Evolutionary conservation across 1,140 invertebrate genomes (phyloP).

Genomic region (Prorops nasuta): DNA sequence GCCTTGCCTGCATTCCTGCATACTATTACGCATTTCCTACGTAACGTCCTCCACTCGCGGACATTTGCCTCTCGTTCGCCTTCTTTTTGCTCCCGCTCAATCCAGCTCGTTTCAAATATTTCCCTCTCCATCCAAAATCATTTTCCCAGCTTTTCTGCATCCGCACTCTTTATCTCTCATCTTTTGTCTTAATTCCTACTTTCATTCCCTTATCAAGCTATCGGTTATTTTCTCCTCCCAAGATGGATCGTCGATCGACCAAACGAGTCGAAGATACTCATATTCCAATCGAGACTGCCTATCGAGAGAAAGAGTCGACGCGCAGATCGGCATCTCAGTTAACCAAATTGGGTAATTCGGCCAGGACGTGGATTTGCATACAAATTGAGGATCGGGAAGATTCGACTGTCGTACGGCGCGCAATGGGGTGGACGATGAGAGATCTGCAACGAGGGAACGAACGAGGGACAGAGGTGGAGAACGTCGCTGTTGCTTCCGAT

Average conservation of each 20-base stretch:
- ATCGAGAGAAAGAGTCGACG: slow-evolving; percentile 2
- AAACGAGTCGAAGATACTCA: too few species aligned
- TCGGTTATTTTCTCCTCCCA: slow-evolving; percentile 1
- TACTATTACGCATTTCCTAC: slow-evolving; percentile 46
- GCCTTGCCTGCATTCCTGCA: slow-evolving; percentile 52
- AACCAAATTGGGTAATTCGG: slow-evolving; percentile 17
- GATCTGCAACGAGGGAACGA: not conserved
- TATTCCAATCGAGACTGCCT: too few species aligned
- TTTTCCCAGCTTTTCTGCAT: too few species aligned
- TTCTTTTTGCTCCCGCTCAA: not conserved
- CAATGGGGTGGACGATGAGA: not conserved
- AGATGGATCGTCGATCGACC: not conserved
- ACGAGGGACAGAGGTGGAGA: not conserved
- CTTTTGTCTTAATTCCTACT: too few species aligned
- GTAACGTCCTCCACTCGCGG: slow-evolving; percentile 20
- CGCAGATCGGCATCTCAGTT: not conserved
- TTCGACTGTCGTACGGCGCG: not conserved
- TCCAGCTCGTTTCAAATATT: too few species aligned
- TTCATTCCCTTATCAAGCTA: too few species aligned
- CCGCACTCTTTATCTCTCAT: too few species aligned
- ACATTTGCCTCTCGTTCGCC: not conserved
- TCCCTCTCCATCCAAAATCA: too few species aligned
- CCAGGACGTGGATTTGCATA: slow-evolving; percentile 11
- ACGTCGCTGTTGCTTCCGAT: too few species aligned
- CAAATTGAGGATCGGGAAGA: slow-evolving; percentile 13